Evolutionary conservation across 1,140 invertebrate species (phyloP), one percentile per base, ranked within the genome.

Genomic region (Drosophila lacteicornis): DNA sequence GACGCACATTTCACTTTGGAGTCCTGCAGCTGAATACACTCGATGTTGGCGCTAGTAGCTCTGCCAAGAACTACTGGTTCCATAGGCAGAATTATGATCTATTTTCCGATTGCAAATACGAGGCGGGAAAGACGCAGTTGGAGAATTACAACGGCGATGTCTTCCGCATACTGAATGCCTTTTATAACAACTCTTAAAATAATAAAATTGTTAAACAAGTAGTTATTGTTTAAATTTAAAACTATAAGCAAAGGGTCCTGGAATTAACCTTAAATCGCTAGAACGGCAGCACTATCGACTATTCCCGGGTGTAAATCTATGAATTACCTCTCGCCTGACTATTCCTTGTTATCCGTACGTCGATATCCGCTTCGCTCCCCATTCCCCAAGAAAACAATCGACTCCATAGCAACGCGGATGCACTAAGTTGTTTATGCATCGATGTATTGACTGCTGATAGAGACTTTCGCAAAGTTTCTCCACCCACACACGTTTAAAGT

Each of bases 1-100:
- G 96, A 15, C 93, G 94, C 63, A 91, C 93, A 8, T 97, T 97
- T 84, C 95, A 97, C 86, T 98, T 98, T 92, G 95, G 95, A 11
- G 94, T 97, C 42, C 95, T 97, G 73, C 97, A 98, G 93, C 93
- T 98, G n/a, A 98, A 98, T 86, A 97, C 97, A 3, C 92, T 98
- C 19, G 94, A 97, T 92, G 76, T 97, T 5, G 93, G 95, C 88
- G 93, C 94, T 4, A 88, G 59, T 30, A 93, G 94, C 36, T 11
- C 95, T n/a, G 92, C 94, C 3, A 97, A 96, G 87, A 98, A 98
- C 93, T 94, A 96, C 75, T 97, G 96, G 94, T 98, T 96, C 94
- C 94, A 92, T 50, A 55, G 68, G 49, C 94, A 94, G 22, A 93
- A 94, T 71, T 93, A 96, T 45, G 91, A 94, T 73, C 80, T 98